A percentile compares a stretch with the other conserved stretches of the same genome.
Conservation (phyloP, 2,113 vertebrate species). For the Pomatorhinus ruficollis region DNA sequence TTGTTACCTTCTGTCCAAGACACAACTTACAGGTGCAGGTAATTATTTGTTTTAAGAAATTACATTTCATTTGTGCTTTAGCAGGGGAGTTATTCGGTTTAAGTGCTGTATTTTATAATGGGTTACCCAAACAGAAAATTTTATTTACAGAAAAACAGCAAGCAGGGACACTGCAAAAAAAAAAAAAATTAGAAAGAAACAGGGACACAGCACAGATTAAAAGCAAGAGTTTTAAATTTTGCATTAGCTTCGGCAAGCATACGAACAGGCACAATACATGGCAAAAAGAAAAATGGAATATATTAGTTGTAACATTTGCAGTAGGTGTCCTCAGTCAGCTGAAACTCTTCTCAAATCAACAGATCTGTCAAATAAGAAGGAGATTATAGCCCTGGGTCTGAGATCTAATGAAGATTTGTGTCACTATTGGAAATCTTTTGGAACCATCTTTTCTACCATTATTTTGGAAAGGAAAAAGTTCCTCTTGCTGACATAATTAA, state of each 20-base stretch:
- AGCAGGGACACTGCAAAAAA: neutral
- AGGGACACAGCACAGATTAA: neutral
- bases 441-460: neutral
- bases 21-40: neutral
- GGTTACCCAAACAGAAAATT: neutral
- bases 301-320: neutral
- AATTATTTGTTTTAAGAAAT: neutral
- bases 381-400: neutral
- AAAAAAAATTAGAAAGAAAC: neutral
- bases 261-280: neutral
- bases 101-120: neutral
- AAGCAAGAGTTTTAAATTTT: neutral
- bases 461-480: neutral
- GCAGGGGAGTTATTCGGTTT: neutral
- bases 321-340: neutral
- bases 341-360: neutral
- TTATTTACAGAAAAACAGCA: neutral
- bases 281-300: neutral
- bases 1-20: neutral
- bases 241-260: neutral
- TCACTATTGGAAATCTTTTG: neutral
- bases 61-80: neutral
- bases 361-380: neutral
- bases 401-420: neutral
- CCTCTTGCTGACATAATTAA: neutral